Evolutionary conservation across 2,888 invertebrate species (phyloP).

Genomic region (Nephrotoma appendiculata): DNA sequence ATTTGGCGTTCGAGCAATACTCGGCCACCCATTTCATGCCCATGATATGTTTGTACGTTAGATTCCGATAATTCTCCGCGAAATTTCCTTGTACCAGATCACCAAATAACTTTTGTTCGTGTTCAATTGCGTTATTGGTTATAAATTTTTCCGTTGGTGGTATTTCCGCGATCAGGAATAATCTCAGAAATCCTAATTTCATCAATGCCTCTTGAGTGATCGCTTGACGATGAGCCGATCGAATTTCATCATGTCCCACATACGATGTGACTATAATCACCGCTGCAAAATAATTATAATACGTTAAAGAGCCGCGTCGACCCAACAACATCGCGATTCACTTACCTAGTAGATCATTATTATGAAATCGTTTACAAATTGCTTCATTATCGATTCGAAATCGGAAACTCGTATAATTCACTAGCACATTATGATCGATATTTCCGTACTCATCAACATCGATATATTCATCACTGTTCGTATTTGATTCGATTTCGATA

Average conservation of each 20-base stretch:
- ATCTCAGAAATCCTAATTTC: constrained; percentile 42
- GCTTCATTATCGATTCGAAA: not conserved
- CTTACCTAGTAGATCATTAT: not conserved
- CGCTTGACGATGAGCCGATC: constrained; percentile 54
- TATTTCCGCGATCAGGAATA: constrained; percentile 53
- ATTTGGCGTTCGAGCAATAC: constrained; percentile 44
- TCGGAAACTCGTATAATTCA: not conserved
- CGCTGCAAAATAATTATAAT: constrained; percentile 16
- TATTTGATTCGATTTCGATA: not conserved
- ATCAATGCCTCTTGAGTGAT: constrained; percentile 42
- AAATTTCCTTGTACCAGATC: constrained; percentile 68
- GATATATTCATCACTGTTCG: not conserved
- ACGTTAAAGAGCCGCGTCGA: not conserved
- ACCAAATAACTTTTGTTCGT: constrained; percentile 47
- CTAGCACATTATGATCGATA: not conserved
- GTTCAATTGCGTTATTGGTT: constrained; percentile 39
- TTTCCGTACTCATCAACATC: not conserved
- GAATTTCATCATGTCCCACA: constrained; percentile 51
- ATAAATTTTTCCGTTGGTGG: constrained; percentile 36
- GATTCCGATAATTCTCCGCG: constrained; percentile 58
- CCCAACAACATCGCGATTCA: not conserved
- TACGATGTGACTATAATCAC: constrained; percentile 59
- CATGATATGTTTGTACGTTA: constrained; percentile 74
- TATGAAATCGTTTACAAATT: not conserved
- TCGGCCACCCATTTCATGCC: constrained; percentile 57